Conservation (phyloP, 2,888 invertebrate species). For the Nomada fucata region DNA sequence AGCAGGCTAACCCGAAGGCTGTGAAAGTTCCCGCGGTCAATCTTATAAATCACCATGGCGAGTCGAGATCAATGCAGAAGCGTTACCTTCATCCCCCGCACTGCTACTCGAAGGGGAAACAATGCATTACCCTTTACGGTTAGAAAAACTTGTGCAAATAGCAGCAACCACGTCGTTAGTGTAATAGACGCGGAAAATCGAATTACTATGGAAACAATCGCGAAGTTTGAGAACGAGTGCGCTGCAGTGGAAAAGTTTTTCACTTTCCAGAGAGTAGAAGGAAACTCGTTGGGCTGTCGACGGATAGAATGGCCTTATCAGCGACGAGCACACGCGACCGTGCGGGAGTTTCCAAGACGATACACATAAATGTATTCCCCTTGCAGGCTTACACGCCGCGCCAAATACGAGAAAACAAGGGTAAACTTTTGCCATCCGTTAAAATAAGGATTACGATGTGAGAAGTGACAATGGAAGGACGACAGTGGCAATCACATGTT, state of each 20-base stretch:
- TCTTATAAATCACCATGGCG: conserved; percentile 20
- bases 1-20: not conserved
- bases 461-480: not conserved
- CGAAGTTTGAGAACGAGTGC: conserved; percentile 36
- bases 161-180: conserved; percentile 36
- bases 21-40: conserved; percentile 17
- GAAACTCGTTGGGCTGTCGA: conserved; percentile 53
- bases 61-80: conserved; percentile 15
- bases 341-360: conserved; percentile 59
- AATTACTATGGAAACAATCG: conserved; percentile 45
- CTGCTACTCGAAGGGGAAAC: conserved; percentile 13
- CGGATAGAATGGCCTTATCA: conserved; percentile 76
- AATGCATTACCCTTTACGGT: not conserved
- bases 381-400: conserved; percentile 47
- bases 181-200: conserved; percentile 40
- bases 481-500: not conserved
- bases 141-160: conserved; percentile 18
- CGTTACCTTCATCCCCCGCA: conserved; percentile 1
- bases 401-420: conserved; percentile 1
- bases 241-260: conserved; percentile 58
- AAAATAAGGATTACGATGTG: conserved; percentile 3
- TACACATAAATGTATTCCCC: conserved; percentile 69
- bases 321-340: conserved; percentile 73
- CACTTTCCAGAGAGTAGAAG: conserved; percentile 53
- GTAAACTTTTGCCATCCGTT: conserved; percentile 31